Evolutionary conservation across 2,797 vertebrate species (phyloP), one percentile per base, ranked within the genome.

Genomic region (Lagodon rhomboides): DNA sequence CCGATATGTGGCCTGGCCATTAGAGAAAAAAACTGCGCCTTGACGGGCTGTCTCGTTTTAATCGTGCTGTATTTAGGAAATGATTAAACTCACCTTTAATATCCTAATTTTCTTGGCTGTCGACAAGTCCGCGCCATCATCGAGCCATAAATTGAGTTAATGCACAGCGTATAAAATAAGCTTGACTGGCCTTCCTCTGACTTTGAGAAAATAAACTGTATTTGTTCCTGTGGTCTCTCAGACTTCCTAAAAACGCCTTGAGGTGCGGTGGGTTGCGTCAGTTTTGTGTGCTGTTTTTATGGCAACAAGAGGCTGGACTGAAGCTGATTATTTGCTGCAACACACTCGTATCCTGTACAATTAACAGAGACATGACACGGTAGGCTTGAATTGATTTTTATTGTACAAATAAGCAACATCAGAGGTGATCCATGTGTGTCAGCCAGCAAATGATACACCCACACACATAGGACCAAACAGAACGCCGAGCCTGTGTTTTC

Each of bases 361-460:
- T 59, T 5, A 44, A 66, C 11, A 41, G 44, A 58, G 50, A 71
- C 23, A 22, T 23, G 6, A 38, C 46, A 72, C 41, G 68, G n/a
- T 10, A 1, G 9, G 41, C 38, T 82, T 23, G 3, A 44, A 22
- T 44, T 46, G 68, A 20, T 62, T 69, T 94, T 92, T 90, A 91
- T 82, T 88, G 59, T 85, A 86, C 41, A 91, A 90, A 91, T 54
- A 41, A 67, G 80, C 77, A 75, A 63, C 85, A 89, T 51, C n/a
- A 64, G 58, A 72, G 12, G 22, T 74, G 9, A 73, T 46, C 54
- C 70, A 18, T 50, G 44, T 66, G 34, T 38, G 34, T 38, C 34
- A 38, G 8, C 1, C 34, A 38, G 34, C 34, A 38, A 38, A 38
- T 38, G 34, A 38, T 9, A 38, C 46, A 60, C 56, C 68, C 79